These are phyloP conservation scores for Mustelus asterias DNA, from an alignment of 2,113 vertebrate genomes.

Conservation along the genomic window DNA sequence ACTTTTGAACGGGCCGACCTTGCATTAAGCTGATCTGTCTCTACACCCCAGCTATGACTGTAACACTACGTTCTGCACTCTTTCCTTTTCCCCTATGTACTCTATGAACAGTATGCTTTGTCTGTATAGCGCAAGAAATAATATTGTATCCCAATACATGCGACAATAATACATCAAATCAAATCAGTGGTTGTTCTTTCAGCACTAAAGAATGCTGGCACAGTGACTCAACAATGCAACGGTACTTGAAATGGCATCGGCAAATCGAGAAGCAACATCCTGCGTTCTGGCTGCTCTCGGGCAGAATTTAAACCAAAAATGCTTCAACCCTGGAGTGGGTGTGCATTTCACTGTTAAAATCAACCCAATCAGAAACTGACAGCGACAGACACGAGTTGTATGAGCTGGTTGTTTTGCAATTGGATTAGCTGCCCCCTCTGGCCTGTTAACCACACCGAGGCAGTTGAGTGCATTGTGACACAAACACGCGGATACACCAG, in stretches of 20 bases:
- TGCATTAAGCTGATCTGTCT: no score
- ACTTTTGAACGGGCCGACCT: no score
- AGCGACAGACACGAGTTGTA: not conserved
- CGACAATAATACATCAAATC: no score
- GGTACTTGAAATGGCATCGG: not conserved
- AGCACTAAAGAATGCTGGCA: not conserved
- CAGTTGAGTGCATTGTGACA: not conserved
- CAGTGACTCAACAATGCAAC: not conserved
- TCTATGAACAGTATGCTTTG: no score
- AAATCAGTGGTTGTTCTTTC: no score
- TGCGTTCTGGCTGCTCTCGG: not conserved
- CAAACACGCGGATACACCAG: not conserved
- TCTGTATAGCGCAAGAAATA: no score
- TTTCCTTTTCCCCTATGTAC: no score
- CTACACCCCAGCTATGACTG: no score
- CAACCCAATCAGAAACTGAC: not conserved
- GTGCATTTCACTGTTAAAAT: not conserved
- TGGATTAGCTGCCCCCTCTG: not conserved
- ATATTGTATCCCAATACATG: no score
- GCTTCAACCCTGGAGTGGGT: not conserved
- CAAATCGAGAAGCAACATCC: not conserved
- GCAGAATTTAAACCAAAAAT: not conserved
- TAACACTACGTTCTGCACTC: no score
- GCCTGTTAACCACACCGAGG: not conserved
- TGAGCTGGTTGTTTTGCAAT: not conserved